A percentile compares a stretch with the other conserved stretches of the same genome.
Evolutionary conservation across 2,888 invertebrate species (phyloP).

Genomic region (Brassicogethes aeneus): DNA sequence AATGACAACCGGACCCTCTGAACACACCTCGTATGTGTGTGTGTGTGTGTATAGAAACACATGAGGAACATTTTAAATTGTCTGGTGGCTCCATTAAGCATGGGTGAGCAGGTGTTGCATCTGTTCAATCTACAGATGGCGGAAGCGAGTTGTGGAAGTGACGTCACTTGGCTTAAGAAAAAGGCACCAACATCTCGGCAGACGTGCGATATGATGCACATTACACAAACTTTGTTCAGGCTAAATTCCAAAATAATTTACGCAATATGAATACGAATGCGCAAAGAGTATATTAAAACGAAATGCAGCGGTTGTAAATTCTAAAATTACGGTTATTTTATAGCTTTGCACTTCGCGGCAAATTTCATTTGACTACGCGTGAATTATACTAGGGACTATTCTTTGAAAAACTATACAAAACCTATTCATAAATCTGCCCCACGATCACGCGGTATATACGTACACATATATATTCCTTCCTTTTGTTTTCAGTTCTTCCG

Average conservation of each 20-base stretch:
- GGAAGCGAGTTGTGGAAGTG: slow-evolving; percentile 28
- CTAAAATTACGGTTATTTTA: slow-evolving; percentile 38
- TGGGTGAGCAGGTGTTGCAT: slow-evolving; percentile 35
- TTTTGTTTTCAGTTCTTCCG: not conserved
- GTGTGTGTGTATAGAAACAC: too few species aligned
- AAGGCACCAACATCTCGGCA: too few species aligned
- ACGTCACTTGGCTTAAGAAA: slow-evolving; percentile 35
- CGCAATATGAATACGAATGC: slow-evolving; percentile 36
- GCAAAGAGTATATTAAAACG: slow-evolving; percentile 26
- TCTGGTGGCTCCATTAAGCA: slow-evolving; percentile 25
- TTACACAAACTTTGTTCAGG: slow-evolving; percentile 39
- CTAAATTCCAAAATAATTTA: slow-evolving; percentile 37
- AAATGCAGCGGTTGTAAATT: slow-evolving; percentile 31
- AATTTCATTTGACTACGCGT: slow-evolving; percentile 28
- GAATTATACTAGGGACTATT: slow-evolving; percentile 18
- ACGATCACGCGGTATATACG: too few species aligned
- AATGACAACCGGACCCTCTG: too few species aligned
- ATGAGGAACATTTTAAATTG: slow-evolving; percentile 30
- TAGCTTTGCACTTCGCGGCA: slow-evolving; percentile 32
- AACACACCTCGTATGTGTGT: too few species aligned
- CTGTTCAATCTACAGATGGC: slow-evolving; percentile 33
- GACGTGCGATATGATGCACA: slow-evolving; percentile 34
- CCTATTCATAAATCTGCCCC: not conserved
- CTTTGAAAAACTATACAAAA: slow-evolving; percentile 25
- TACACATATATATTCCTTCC: not conserved